A percentile compares a stretch with the other conserved stretches of the same genome.
Evolutionary conservation across 2,797 vertebrate species (phyloP).

Genomic region (Clarias pachynema): DNA sequence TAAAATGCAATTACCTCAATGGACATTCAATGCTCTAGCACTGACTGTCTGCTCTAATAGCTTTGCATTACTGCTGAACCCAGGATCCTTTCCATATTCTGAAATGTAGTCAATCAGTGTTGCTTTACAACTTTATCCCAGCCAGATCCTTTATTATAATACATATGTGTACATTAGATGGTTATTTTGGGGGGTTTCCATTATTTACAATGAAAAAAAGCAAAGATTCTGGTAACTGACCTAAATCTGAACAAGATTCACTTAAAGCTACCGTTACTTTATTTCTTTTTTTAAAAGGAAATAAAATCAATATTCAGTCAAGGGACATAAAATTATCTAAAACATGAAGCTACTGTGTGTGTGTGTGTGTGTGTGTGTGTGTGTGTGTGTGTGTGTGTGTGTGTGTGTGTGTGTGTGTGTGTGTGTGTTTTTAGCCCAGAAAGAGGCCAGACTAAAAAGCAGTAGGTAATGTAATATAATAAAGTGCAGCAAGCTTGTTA

Average conservation of each 20-base stretch:
- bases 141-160: background rate
- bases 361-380: background rate
- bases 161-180: background rate
- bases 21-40: slow-evolving; percentile 1
- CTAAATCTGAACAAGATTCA: background rate
- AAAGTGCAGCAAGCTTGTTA: background rate
- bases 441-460: background rate
- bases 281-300: background rate
- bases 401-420: no score
- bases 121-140: background rate
- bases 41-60: slow-evolving; percentile 31
- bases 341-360: background rate
- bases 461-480: background rate
- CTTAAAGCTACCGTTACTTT: background rate
- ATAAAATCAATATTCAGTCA: slow-evolving; percentile 4
- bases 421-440: background rate
- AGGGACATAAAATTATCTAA: background rate
- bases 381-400: background rate
- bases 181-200: background rate
- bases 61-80: slow-evolving; percentile 7
- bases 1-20: slow-evolving; percentile 44
- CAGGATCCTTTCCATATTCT: background rate
- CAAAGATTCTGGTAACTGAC: background rate
- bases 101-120: background rate
- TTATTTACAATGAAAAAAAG: background rate